Evolutionary conservation across 2,888 invertebrate genomes (phyloP), one percentile per base, ranked within the genome.

Genomic region (Drosophila rubida): DNA sequence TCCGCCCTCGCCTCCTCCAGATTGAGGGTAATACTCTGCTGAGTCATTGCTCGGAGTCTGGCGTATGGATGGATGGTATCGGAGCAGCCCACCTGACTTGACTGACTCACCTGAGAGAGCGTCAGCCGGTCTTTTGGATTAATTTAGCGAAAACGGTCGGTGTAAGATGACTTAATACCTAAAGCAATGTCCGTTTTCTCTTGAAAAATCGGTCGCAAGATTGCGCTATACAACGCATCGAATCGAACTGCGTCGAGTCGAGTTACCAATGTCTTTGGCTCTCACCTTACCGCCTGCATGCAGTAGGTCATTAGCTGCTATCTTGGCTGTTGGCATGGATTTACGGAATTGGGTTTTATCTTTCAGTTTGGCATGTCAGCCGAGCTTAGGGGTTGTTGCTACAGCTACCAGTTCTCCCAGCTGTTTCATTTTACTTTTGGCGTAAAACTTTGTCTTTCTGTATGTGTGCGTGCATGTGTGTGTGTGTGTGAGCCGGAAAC

Each of bases 271-370:
- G 32, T 32, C 30, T 42, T 46, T 22, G 16, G n/a, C 45, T 11
- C 39, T 37, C 14, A 32, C 1, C 32, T 11, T 25, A 9, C 14
- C 16, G 7, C 11, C 16, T 19, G 37, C 9, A 49, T 9, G 3
- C 4, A 50, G 30, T 44, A 41, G 60, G 60, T 65, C 68, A 54
- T 68, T 68, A 64, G 54, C 50, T 50, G 48, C 27, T 51, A 19
- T 5, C 14, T 51, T 44, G 9, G 54, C 22, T 49, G 49, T 44
- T 61, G 70, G 63, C 58, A 51, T 57, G 71, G 74, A 71, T 78
- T 74, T 80, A 83, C 76, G 78, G 65, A 87, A 87, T 67, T 72
- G 69, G 66, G 76, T 71, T 63, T 74, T 80, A 78, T 78, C 68
- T 86, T 71, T 55, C 66, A 67, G 66, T 54, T 44, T 44, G 54